Base-by-base conservation (phyloP, 2,113 vertebrate genomes). In the Ovibos moschatus region DNA sequence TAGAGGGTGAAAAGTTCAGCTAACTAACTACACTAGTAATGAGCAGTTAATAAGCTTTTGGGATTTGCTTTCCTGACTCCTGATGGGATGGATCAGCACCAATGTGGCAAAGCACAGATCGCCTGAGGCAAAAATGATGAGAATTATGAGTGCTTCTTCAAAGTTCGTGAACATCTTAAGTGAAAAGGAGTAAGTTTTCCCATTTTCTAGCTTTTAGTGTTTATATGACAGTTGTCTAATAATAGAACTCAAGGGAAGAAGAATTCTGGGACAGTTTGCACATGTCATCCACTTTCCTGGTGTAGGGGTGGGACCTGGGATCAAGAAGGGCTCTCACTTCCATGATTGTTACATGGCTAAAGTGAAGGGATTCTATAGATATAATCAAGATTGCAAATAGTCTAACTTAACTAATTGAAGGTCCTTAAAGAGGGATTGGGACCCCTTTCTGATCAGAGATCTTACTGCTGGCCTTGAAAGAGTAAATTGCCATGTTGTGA, bases 351-450 rank as follows among this genome's bases (percentile, higher is more conserved):
- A 50, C 0, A 67, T 9, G 36, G n/a, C 53, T 95, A 62, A 58
- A 3, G 43, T 0, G 40, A 89, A 36, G 30, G 7, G 9, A 76
- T 50, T 87, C 55, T 53, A 2, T 40, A 92, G 27, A 28, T 36
- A 1, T 16, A 82, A 86, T 11, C 45, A 79, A 87, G 62, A 55
- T 16, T 16, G 16, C 51, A 90, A 82, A 82, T 9, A 0, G n/a
- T 27, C n/a, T 62, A 40, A 11, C 5, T 74, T 27, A 84, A 74
- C 60, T 53, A 51, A 27, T 1, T 40, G 12, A 83, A 40, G 25
- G 13, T 15, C 30, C n/a, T 36, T 55, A 50, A 67, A 67, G 55
- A 87, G 2, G 5, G 3, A 17, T 0, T 2, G n/a, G 25, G 7
- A 3, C 43, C 23, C 33, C 21, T 82, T 60, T 92, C 33, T 78